Evolutionary conservation across 2,797 vertebrate species (phyloP), one percentile per base, ranked within the genome.

Genomic region (Channa striata): DNA sequence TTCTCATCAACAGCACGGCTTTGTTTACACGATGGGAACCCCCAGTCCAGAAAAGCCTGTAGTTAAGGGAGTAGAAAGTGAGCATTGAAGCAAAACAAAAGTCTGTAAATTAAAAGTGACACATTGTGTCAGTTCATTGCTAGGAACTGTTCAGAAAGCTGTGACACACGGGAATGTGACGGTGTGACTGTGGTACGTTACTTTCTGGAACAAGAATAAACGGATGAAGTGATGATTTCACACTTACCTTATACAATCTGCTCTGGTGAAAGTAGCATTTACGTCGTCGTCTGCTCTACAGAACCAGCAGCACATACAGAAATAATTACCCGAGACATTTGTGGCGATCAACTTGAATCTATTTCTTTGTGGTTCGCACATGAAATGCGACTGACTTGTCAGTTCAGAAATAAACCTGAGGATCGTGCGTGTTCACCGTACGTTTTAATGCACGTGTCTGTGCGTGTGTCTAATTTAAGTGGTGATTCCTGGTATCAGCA

Each of bases 361-460:
- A 5, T 59, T 64, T 37, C 59, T 11, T 30, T 50, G 50, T 40
- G 17, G 7, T 36, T 56, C 63, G 77, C 82, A 69, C 74, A 59
- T 74, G 65, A 53, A 20, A 37, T 11, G 19, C 25, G 16, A 5
- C 59, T 12, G 52, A 80, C 57, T 21, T 62, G 56, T 72, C 63
- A 42, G 77, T 63, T 86, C 78, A 50, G 67, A 52, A 85, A 85
- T 85, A 83, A 69, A 88, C 30, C 57, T 0, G 77, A 75, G 76
- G 83, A 59, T 67, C 74, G 34, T 59, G 3, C 58, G 37, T 7
- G 7, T 14, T 19, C 16, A 8, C 25, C 66, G 59, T 14, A 17
- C 21, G 8, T 52, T n/a, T 14, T 0, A 37, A 9, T 52, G 66
- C 63, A 67, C 60, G 80, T 20, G 12, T 50, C 12, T 42, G 44